Evolutionary conservation across 1,140 invertebrate genomes (phyloP).

Genomic region (Bilobella aurantiaca): DNA sequence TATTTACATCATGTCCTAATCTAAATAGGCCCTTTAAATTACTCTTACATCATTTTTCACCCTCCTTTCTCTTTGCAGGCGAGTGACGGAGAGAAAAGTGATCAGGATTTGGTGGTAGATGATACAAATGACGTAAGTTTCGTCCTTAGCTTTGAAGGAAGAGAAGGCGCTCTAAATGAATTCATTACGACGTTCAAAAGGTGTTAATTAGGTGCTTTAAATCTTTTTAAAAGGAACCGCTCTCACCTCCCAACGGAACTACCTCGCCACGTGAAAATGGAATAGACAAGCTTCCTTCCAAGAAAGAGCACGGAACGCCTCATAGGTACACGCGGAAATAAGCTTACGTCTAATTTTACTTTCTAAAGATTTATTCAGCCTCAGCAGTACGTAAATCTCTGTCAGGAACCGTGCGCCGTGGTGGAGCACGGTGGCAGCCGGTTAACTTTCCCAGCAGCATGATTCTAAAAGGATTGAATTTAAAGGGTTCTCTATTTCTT

Average conservation of each 20-base stretch:
- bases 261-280: constrained; percentile 42
- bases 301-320: constrained; percentile 41
- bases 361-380: constrained; percentile 1
- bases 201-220: constrained; percentile 20
- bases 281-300: constrained; percentile 40
- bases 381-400: constrained; percentile 5
- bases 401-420: neutral
- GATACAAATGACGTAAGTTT: constrained; percentile 46
- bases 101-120: constrained; percentile 51
- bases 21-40: neutral
- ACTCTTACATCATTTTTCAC: neutral
- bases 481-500: neutral
- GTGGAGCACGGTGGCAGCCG: too few relatives aligned
- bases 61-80: constrained; percentile 22
- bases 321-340: constrained; percentile 26
- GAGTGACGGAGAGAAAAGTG: constrained; percentile 50
- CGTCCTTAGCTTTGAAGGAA: neutral
- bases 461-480: neutral
- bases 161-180: neutral
- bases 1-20: too few relatives aligned
- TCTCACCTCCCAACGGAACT: constrained; percentile 37
- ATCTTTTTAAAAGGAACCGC: constrained; percentile 27
- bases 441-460: too few relatives aligned
- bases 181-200: too few relatives aligned
- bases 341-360: constrained; percentile 2